Evolutionary conservation across 2,888 invertebrate species (phyloP).

Genomic region (Noctua comes): DNA sequence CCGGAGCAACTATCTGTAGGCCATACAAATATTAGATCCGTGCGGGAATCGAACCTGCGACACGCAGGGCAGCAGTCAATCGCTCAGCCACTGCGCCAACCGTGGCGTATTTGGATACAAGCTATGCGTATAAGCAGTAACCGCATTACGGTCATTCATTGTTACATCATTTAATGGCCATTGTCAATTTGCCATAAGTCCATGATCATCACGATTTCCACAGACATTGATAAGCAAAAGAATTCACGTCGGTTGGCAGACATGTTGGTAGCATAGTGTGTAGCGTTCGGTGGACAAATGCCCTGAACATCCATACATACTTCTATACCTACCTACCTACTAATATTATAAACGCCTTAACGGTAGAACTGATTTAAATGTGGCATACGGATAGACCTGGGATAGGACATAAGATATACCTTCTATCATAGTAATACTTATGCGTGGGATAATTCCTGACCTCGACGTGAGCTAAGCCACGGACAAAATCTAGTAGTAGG

Average conservation of each 20-base stretch:
- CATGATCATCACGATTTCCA: not conserved
- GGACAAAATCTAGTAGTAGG: not conserved
- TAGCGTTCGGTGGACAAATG: not conserved
- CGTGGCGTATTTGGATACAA: not conserved
- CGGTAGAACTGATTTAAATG: not conserved
- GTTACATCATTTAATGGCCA: not conserved
- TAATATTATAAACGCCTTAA: not conserved
- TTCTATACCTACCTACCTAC: not conserved
- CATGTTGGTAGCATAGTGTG: not conserved
- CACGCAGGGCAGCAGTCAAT: too few species aligned
- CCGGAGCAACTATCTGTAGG: too few species aligned
- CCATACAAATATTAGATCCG: too few species aligned
- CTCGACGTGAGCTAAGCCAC: not conserved
- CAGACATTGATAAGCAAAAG: constrained; percentile 17
- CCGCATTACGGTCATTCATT: not conserved
- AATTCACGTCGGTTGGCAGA: constrained; percentile 31
- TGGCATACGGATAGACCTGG: not conserved
- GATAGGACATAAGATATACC: not conserved
- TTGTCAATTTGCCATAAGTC: not conserved
- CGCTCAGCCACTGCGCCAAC: too few species aligned
- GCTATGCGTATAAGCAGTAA: not conserved
- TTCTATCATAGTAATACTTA: not conserved
- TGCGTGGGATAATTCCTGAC: not conserved
- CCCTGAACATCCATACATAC: not conserved
- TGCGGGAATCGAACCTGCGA: too few species aligned